Percentiles rank a stretch among this genome's conserved stretches.
These are phyloP conservation scores for Eristalis intricaria DNA, from an alignment of 2,888 invertebrate genomes.

Conservation along the genomic window DNA sequence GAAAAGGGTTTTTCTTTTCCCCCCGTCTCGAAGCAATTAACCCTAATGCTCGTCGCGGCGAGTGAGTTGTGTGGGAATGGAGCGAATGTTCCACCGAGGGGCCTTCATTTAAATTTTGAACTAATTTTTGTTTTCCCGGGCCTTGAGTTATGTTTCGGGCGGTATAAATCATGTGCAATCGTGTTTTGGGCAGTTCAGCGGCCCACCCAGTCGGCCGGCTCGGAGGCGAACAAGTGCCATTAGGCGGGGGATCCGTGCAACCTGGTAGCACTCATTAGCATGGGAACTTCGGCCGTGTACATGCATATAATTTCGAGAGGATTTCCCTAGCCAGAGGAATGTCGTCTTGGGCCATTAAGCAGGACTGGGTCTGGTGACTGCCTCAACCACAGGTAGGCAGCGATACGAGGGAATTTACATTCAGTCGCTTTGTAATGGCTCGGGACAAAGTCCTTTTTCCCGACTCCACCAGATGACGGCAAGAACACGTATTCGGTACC, in stretches of 20 bases:
- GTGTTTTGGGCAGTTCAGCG: neutral
- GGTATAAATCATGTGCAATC: neutral
- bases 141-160: constrained; percentile 8
- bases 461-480: neutral
- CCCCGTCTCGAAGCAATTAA: constrained; percentile 54
- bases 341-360: neutral
- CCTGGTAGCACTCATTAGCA: neutral
- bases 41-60: constrained; percentile 63
- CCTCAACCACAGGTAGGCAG: neutral
- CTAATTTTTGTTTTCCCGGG: neutral
- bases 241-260: neutral
- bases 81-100: constrained; percentile 41
- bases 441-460: neutral
- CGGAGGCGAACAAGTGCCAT: neutral
- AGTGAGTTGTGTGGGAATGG: constrained; percentile 68
- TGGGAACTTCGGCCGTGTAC: neutral
- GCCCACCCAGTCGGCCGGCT: neutral
- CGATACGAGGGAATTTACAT: neutral
- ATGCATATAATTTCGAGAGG: neutral
- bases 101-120: constrained; percentile 58
- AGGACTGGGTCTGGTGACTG: neutral
- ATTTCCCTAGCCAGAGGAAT: neutral
- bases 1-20: constrained; percentile 48
- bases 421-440: neutral
- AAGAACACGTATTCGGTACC: neutral